Conservation (phyloP, 2,888 invertebrate genomes). For the Ptilodon capucinus region DNA sequence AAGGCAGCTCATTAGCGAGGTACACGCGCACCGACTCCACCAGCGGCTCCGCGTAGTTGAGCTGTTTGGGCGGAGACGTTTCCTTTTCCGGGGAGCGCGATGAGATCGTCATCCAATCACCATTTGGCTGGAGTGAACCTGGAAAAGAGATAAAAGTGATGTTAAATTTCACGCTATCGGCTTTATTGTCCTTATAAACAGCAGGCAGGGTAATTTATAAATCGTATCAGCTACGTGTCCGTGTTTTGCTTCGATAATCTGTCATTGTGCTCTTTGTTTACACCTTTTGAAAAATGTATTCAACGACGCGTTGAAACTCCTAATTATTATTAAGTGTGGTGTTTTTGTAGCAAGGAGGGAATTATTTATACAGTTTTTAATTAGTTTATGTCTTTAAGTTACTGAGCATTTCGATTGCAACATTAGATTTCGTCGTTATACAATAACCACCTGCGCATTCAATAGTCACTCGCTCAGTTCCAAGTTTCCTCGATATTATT, state of each 20-base stretch:
- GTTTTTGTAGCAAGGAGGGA: too few species aligned
- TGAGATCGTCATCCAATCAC: slow-evolving; percentile 82
- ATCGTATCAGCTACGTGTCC: not conserved
- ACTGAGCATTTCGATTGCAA: not conserved
- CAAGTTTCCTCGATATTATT: not conserved
- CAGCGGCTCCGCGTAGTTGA: slow-evolving; percentile 72
- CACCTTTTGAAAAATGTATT: not conserved
- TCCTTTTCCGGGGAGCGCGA: slow-evolving; percentile 69
- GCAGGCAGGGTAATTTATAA: too few species aligned
- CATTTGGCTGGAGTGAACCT: slow-evolving; percentile 73
- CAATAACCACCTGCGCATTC: not conserved
- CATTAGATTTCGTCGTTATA: not conserved
- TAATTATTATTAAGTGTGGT: not conserved
- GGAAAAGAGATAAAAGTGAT: slow-evolving; percentile 47
- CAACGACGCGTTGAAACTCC: not conserved
- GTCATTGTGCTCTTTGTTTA: not conserved
- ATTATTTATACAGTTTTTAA: too few species aligned
- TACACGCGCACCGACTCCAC: slow-evolving; percentile 76
- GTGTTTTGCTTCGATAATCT: not conserved
- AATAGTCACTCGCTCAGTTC: not conserved
- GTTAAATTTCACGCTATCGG: slow-evolving; percentile 7
- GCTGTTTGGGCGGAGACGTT: slow-evolving; percentile 67
- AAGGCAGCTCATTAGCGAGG: slow-evolving; percentile 68
- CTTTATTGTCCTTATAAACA: not conserved
- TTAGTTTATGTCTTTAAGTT: not conserved